These are phyloP conservation scores for Formica exsecta DNA, from an alignment of 1,140 invertebrate genomes.

Conservation along the genomic window DNA sequence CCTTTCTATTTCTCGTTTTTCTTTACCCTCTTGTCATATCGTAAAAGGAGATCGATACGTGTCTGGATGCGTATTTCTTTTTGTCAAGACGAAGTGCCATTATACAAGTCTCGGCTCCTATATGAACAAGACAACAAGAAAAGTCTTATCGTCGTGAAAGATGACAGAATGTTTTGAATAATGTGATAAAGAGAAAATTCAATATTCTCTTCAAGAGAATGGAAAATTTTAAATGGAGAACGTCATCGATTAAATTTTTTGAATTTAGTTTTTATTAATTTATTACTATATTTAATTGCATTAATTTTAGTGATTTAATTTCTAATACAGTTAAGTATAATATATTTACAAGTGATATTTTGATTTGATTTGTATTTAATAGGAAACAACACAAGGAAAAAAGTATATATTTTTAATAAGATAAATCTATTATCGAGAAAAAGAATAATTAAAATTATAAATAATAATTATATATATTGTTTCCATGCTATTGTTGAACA, in stretches of 20 bases:
- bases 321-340: neutral
- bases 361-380: conserved; percentile 6
- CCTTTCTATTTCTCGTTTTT: conserved; percentile 30
- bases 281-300: neutral
- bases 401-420: neutral
- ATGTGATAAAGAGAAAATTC: neutral
- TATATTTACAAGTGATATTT: neutral
- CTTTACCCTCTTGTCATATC: conserved; percentile 28
- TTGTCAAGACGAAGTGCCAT: neutral
- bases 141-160: neutral
- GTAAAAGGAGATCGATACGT: conserved; percentile 36
- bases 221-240: neutral
- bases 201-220: neutral
- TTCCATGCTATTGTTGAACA: neutral
- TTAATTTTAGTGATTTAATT: too few relatives aligned
- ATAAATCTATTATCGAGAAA: neutral
- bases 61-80: neutral
- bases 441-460: neutral
- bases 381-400: neutral
- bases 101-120: neutral
- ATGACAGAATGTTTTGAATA: neutral
- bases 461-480: neutral
- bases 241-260: neutral
- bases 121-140: neutral
- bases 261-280: neutral